phyloP scores from a whole-genome alignment of 1,140 invertebrate species.

The Procambarus virginalis region DNA sequence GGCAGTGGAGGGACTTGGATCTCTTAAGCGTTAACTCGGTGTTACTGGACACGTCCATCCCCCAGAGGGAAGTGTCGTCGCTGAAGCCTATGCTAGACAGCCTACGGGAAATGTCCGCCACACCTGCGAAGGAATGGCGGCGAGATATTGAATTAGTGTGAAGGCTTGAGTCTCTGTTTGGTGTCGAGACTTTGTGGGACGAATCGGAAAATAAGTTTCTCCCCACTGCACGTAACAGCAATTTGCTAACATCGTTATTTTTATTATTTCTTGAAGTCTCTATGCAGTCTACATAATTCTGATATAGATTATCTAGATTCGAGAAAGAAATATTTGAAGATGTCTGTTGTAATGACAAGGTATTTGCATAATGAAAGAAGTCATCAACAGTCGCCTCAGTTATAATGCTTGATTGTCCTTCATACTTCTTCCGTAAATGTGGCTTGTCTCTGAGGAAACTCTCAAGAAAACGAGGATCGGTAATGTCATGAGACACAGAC shows the following conservation, averaged over 20 bases:
- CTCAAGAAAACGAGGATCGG: slow-evolving; percentile 36
- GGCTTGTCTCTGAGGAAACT: slow-evolving; percentile 13
- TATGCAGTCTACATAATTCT: neutral
- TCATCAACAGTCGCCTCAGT: slow-evolving; percentile 26
- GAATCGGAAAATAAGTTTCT: slow-evolving; percentile 58
- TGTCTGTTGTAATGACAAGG: slow-evolving; percentile 14
- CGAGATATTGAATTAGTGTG: slow-evolving; percentile 20
- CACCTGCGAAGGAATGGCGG: slow-evolving; percentile 64
- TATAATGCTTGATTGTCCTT: neutral
- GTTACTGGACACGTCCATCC: slow-evolving; percentile 24
- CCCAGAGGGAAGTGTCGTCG: slow-evolving; percentile 47
- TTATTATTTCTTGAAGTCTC: neutral
- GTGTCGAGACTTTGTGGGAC: slow-evolving; percentile 33
- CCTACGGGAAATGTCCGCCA: slow-evolving; percentile 64
- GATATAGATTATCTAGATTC: slow-evolving; percentile 1
- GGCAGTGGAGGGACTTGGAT: slow-evolving; percentile 41
- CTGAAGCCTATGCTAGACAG: slow-evolving; percentile 18
- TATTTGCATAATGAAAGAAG: slow-evolving; percentile 5
- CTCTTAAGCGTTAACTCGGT: slow-evolving; percentile 38
- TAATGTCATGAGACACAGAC: slow-evolving; percentile 22
- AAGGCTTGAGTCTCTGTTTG: neutral
- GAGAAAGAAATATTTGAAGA: slow-evolving; percentile 28
- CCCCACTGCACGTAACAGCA: slow-evolving; percentile 50
- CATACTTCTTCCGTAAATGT: neutral
- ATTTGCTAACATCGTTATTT: slow-evolving; percentile 41